Evolutionary conservation across 2,888 invertebrate species (phyloP), one percentile per base, ranked within the genome.

Genomic region (Campoletis raptor): DNA sequence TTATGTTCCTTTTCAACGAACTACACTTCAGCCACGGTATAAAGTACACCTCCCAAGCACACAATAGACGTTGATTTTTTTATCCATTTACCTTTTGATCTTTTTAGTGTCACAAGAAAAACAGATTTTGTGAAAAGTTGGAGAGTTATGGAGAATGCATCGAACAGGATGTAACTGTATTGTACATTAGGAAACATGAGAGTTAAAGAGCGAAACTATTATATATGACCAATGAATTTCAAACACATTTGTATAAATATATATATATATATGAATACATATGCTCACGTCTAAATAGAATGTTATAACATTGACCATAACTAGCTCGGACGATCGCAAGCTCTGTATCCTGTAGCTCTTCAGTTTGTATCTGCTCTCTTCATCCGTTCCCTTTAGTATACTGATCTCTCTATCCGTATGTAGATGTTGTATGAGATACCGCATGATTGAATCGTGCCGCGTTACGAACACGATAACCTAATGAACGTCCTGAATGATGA

Each of bases 401-500:
- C 90, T 89, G 90, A 90, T 91, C 76, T 77, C 77, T 77, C 45
- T 24, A 91, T 91, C 85, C 84, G 90, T 91, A 91, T 92, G 92
- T 92, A 92, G 92, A 93, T 92, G 90, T 89, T 91, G 91, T 90
- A 92, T 86, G 91, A 92, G 93, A 92, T 93, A 92, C 89, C 89
- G 90, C 90, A 90, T 91, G 93, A 93, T 93, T 92, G 92, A 93
- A 94, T 94, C 92, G 91, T 89, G 91, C 89, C 90, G 89, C 91
- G 90, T 90, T 91, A 90, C 90, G 91, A 91, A 91, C 92, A 91
- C 91, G 94, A 94, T 93, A 94, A 94, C 92, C 91, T 92, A 92
- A 94, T 92, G 93, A 94, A 93, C 92, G 90, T 90, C 88, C 91
- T 92, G 92, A 93, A 93, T 93, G 92, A 93, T 94, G 93, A 93